Base-by-base conservation (phyloP, 2,113 vertebrate genomes). In the Psammodynastes pulverulentus region DNA sequence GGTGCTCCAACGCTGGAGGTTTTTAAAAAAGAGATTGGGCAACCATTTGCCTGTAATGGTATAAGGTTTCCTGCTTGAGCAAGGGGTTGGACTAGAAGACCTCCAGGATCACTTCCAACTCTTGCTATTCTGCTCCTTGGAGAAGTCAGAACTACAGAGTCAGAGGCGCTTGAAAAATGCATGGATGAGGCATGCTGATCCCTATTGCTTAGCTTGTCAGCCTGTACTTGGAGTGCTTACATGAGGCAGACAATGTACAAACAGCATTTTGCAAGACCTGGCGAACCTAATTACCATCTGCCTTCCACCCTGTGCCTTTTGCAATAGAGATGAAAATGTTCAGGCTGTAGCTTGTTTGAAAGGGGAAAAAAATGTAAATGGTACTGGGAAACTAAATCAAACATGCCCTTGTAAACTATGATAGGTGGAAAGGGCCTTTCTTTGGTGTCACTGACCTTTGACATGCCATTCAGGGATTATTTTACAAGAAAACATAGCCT, bases 191-290 rank as follows among this genome's bases (percentile, higher is more conserved):
- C 43, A 58, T 2, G 10, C 53, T 48, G 49, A 84, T 53, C 15
- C 49, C 26, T 45, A 39, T 23, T 46, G 67, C 39, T 79, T 54
- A 48, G 24, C 39, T 84, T 84, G 67, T 92, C 86, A 89, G 43
- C 62, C 88, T 84, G 62, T 92, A 45, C 86, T 84, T 9, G 39
- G 62, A 54, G 62, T 84, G 39, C 62, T 54, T 88, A 46, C 62
- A 34, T 72, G 67, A 54, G 53, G 86, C 86, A 88, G 62, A 54
- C 26, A 9, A 34, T 88, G 86, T 88, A 88, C 62, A 84, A 84
- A 84, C 49, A 89, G 49, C 51, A 34, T 72, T 84, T 51, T 84
- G 49, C 26, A 62, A 84, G 91, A 84, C 91, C 62, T 92, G 91
- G 62, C 87, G 54, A 46, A 48, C 51, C 62, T 34, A 34, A 23